phyloP scores from a whole-genome alignment of 2,888 invertebrate species.

The Lithophane socia region DNA sequence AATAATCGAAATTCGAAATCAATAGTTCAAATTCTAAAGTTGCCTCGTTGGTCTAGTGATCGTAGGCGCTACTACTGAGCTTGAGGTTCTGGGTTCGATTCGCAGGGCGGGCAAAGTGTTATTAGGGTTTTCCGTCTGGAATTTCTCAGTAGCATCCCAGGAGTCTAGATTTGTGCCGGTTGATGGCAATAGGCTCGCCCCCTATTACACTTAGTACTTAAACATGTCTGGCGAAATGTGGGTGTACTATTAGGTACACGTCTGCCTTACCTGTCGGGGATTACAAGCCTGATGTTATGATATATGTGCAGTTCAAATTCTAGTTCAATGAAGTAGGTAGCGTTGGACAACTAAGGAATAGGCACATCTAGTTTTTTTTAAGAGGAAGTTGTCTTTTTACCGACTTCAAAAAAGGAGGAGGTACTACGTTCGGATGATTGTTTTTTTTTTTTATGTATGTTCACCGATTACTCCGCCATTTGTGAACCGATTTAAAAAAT shows the following conservation, averaged over 20 bases:
- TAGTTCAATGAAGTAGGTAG: neutral
- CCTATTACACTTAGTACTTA: neutral
- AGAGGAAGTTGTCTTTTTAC: neutral
- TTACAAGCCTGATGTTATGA: neutral
- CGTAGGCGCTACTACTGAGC: neutral
- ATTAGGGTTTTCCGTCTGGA: neutral
- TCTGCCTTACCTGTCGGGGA: neutral
- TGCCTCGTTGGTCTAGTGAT: neutral
- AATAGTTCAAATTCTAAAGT: neutral
- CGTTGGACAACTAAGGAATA: too few relatives aligned
- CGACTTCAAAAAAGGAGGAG: too few relatives aligned
- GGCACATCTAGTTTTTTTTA: neutral
- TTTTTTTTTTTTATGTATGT: too few relatives aligned
- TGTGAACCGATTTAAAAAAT: too few relatives aligned
- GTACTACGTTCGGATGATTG: too few relatives aligned
- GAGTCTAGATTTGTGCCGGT: neutral
- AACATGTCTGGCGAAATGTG: too few relatives aligned
- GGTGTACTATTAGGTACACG: too few relatives aligned
- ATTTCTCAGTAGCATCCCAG: neutral
- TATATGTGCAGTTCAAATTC: neutral
- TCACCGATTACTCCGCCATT: too few relatives aligned
- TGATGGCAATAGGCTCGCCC: neutral
- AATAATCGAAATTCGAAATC: neutral
- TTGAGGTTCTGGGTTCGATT: too few relatives aligned
- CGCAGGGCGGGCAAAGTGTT: too few relatives aligned